A percentile compares a stretch with the other conserved stretches of the same genome.
Evolutionary conservation across 2,797 vertebrate genomes (phyloP).

Genomic region (Liparis tanakae): DNA sequence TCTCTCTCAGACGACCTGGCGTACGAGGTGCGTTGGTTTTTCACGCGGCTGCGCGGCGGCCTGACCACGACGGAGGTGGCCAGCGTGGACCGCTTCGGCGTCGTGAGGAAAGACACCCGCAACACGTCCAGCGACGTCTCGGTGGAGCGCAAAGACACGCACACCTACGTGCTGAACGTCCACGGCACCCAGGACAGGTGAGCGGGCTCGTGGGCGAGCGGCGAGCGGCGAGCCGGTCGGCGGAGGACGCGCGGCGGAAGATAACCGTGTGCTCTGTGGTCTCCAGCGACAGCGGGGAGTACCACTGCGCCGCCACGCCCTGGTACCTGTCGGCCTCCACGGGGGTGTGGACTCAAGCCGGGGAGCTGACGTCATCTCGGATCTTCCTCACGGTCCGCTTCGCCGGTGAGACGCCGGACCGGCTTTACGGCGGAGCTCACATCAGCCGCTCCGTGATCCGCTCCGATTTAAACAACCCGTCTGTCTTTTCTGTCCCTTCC

Average conservation of each 20-base stretch:
- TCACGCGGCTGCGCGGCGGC: constrained; percentile 78
- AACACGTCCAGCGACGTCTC: constrained; percentile 91
- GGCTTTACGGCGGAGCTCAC: too few species aligned
- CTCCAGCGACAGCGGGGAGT: constrained; percentile 89
- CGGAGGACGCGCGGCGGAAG: too few species aligned
- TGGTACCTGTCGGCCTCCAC: constrained; percentile 89
- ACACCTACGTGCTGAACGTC: constrained; percentile 86
- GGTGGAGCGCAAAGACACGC: constrained; percentile 83
- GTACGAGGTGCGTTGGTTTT: constrained; percentile 93
- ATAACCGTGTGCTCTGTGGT: neutral
- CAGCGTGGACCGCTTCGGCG: constrained; percentile 86
- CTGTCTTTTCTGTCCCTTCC: constrained; percentile 28
- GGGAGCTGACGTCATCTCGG: constrained; percentile 83
- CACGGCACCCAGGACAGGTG: constrained; percentile 87
- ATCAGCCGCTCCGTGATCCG: neutral
- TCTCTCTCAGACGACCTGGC: constrained; percentile 85
- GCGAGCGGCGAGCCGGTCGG: too few species aligned
- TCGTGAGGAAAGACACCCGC: constrained; percentile 81
- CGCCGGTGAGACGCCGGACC: constrained; percentile 80
- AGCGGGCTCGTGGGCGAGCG: neutral
- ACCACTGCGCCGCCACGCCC: constrained; percentile 89
- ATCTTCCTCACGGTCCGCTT: constrained; percentile 91
- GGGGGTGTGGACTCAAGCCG: constrained; percentile 87
- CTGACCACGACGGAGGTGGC: constrained; percentile 79
- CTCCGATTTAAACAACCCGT: neutral